Percentiles rank a stretch among this genome's conserved stretches.
Evolutionary conservation across 2,888 invertebrate species (phyloP).

Genomic region (Hypolimnas misippus): DNA sequence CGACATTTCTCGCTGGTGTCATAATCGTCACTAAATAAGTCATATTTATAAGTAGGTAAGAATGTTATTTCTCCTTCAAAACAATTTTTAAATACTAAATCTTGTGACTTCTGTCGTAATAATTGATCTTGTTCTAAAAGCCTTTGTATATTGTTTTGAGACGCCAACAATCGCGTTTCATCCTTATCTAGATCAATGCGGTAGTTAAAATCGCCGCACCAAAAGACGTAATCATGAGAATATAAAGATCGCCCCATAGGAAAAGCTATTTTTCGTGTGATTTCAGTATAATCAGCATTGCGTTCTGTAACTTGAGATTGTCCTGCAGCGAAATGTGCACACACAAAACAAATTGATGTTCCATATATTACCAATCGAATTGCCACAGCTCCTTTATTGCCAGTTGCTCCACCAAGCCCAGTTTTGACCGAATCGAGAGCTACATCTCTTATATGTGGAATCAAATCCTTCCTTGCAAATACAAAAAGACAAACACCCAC

Average conservation of each 20-base stretch:
- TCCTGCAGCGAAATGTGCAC: constrained; percentile 99
- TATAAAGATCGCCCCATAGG: constrained; percentile 96
- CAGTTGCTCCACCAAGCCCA: constrained; percentile 98
- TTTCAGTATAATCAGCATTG: constrained; percentile 98
- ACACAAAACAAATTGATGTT: constrained; percentile 98
- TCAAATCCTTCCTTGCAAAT: constrained; percentile 94
- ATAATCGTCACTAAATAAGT: constrained; percentile 98
- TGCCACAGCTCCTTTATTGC: constrained; percentile 98
- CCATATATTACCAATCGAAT: constrained; percentile 96
- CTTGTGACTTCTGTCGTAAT: constrained; percentile 90
- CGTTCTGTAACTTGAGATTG: constrained; percentile 97
- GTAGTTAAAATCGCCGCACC: constrained; percentile 99
- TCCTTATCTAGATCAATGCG: constrained; percentile 98
- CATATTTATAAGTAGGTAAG: constrained; percentile 99
- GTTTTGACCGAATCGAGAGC: constrained; percentile 98
- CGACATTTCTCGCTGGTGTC: constrained; percentile 99
- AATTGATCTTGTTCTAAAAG: constrained; percentile 95
- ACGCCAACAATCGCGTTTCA: constrained; percentile 93
- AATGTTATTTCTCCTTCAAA: constrained; percentile 96
- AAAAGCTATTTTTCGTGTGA: constrained; percentile 94
- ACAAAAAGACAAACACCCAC: constrained; percentile 99
- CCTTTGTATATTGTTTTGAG: constrained; percentile 88
- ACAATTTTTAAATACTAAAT: constrained; percentile 95
- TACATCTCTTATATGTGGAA: constrained; percentile 95
- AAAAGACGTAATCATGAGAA: constrained; percentile 99